Base-by-base conservation (phyloP, 2,797 vertebrate species). In the Sebastes diploproa region DNA sequence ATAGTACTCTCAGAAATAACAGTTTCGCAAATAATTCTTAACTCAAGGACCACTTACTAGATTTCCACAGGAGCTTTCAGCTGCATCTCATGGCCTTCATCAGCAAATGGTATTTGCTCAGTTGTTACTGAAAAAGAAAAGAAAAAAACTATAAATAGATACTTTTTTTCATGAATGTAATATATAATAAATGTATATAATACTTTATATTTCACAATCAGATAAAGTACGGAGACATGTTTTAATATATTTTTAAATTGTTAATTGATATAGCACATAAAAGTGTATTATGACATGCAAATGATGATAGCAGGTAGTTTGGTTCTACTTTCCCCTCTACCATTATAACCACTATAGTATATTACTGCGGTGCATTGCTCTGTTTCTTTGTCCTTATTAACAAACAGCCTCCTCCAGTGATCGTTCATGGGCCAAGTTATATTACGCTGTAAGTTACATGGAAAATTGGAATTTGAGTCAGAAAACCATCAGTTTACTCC, bases 381-480 rank as follows among this genome's bases (percentile, higher is more conserved):
- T 42, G 11, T 60, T 38, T 38, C 11, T 42, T 54, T 36, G 4
- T 4, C 20, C 27, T 58, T 10, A 42, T 52, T 59, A 9, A 36
- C 12, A 61, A 75, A 73, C 73, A 71, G 56, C 60, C 7, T 4
- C 58, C 34, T 68, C 78, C 25, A 70, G 66, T 75, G 78, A 30
- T 55, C 7, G 34, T 18, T 54, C 3, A 0, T 42, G 38, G 38
- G 38, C 38, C 0, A 0, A 16, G 38, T 42, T 42, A 0, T 42
- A 42, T 42, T 42, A 42, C 2, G 14, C 46, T 0, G 3, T 27
- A 22, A n/a, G 4, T 30, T 75, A 25, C 10, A 32, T 38, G 7
- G 16, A 12, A 38, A 16, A 23, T 4, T 55, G 6, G 62, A 18
- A 25, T 12, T 29, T 29, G 27, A 1, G 1, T 25, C 23, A 23